Evolutionary conservation across 2,888 invertebrate species (phyloP).

Genomic region (Noctua fimbriata): DNA sequence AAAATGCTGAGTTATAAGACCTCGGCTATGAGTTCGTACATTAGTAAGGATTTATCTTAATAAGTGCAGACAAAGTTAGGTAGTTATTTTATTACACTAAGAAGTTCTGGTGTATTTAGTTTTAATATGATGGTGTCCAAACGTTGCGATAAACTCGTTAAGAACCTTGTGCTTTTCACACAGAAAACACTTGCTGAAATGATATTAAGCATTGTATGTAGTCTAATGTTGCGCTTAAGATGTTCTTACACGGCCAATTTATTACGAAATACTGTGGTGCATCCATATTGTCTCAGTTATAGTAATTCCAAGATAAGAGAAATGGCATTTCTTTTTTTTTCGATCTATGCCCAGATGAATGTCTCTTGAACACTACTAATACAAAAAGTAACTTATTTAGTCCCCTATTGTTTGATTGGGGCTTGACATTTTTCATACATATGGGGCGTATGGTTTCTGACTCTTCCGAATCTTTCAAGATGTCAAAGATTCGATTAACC

Average conservation of each 20-base stretch:
- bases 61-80: constrained; percentile 59
- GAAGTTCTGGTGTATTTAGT: constrained; percentile 49
- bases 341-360: no score
- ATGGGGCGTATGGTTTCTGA: not conserved
- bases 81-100: constrained; percentile 49
- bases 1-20: constrained; percentile 35
- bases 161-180: constrained; percentile 38
- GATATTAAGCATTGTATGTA: constrained; percentile 2
- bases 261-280: not conserved
- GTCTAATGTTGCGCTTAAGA: not conserved
- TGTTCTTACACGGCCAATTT: not conserved
- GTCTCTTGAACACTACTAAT: constrained; percentile 29
- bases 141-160: constrained; percentile 48
- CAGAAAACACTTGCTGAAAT: constrained; percentile 19
- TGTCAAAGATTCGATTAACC: not conserved
- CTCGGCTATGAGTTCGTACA: constrained; percentile 53
- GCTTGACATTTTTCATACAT: not conserved
- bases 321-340: not conserved
- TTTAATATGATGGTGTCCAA: constrained; percentile 56
- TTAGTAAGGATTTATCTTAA: constrained; percentile 54
- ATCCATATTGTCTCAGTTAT: not conserved
- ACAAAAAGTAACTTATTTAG: not conserved
- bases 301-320: not conserved
- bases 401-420: not conserved
- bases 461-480: not conserved